A percentile compares a stretch with the other conserved stretches of the same genome.
Conservation (phyloP, 2,888 invertebrate species). For the Euclidia mi region DNA sequence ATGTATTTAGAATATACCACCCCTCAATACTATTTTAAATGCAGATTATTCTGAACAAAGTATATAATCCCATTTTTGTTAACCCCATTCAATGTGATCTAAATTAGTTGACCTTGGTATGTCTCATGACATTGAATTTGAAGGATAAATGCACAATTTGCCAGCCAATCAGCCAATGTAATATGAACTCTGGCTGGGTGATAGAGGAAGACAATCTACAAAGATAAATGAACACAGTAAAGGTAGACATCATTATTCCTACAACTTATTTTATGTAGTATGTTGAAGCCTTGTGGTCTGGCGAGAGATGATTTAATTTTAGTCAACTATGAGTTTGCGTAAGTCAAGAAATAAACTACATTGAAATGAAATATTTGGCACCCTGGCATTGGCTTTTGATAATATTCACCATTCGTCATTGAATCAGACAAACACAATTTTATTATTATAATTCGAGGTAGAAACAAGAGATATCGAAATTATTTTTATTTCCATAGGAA, state of each 20-base stretch:
- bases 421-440: conserved; percentile 39
- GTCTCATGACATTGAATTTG: no score
- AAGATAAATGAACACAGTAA: conserved; percentile 47
- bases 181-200: conserved; percentile 8
- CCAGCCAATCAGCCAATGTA: conserved; percentile 11
- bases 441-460: conserved; percentile 33
- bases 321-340: background rate
- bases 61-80: conserved; percentile 27
- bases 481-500: conserved; percentile 76
- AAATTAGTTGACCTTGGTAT: no score
- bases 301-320: no score
- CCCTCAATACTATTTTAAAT: background rate
- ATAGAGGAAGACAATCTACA: conserved; percentile 31
- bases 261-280: no score
- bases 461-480: conserved; percentile 50
- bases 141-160: conserved; percentile 11
- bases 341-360: no score
- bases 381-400: no score
- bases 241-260: conserved; percentile 30
- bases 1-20: background rate
- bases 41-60: conserved; percentile 11
- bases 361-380: no score
- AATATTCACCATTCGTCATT: conserved; percentile 37
- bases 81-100: no score
- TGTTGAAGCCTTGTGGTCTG: no score